A percentile compares a stretch with the other conserved stretches of the same genome.
phyloP scores from a whole-genome alignment of 2,113 vertebrate genomes.

The Chloroceryle aenea region DNA sequence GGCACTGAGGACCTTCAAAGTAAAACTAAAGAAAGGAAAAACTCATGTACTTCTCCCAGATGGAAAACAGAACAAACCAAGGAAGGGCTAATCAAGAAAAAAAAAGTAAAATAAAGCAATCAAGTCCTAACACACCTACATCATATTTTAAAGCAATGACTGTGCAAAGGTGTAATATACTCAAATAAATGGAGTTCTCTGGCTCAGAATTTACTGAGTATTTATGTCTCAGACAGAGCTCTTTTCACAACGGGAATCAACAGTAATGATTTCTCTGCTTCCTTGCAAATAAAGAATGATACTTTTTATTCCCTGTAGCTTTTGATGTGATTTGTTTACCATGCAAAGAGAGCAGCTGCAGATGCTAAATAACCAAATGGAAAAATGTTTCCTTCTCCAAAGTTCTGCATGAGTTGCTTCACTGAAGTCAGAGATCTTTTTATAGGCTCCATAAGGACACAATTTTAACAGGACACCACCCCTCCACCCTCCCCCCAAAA shows the following conservation, averaged over 20 bases:
- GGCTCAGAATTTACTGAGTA: background rate
- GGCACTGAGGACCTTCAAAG: background rate
- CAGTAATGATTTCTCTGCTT: background rate
- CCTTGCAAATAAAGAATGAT: background rate
- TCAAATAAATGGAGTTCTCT: background rate
- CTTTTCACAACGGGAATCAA: background rate
- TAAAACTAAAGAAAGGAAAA: background rate
- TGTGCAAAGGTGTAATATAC: background rate
- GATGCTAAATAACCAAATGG: background rate
- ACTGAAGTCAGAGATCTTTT: background rate
- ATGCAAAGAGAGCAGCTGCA: background rate
- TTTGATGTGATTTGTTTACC: background rate
- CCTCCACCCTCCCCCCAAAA: background rate
- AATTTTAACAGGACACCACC: background rate
- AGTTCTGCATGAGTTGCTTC: background rate
- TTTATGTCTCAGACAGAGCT: background rate
- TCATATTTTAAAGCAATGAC: background rate
- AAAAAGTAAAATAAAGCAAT: background rate
- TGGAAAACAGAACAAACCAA: background rate
- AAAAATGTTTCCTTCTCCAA: background rate
- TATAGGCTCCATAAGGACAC: background rate
- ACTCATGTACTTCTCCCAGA: background rate
- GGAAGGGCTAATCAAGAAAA: background rate
- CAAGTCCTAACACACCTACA: background rate
- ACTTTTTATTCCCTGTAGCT: background rate